These are phyloP conservation scores for Plodia interpunctella DNA, from an alignment of 1,140 invertebrate species.

Conservation along the genomic window DNA sequence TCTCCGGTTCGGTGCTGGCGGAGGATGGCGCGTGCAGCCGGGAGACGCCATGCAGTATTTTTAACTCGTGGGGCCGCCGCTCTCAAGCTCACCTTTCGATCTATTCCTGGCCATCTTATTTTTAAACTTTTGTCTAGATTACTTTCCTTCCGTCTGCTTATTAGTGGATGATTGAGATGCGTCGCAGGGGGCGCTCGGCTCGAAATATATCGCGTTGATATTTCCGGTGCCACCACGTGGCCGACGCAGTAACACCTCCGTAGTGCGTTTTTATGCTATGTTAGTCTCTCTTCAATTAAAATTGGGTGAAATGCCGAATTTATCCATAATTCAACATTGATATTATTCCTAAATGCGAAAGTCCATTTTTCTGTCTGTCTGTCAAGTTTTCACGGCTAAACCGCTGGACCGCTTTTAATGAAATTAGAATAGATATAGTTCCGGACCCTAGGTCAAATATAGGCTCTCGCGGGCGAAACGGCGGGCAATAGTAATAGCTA, in stretches of 20 bases:
- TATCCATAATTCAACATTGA: no score
- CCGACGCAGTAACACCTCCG: not conserved
- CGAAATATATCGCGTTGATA: slow-evolving; percentile 55
- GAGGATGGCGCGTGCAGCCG: slow-evolving; percentile 29
- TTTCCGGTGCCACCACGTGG: slow-evolving; percentile 51
- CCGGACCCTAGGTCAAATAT: no score
- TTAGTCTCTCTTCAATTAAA: not conserved
- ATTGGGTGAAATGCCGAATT: no score
- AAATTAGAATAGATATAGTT: no score
- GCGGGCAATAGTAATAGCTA: no score
- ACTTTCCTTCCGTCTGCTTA: slow-evolving; percentile 72
- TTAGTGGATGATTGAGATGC: slow-evolving; percentile 72
- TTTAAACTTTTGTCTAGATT: slow-evolving; percentile 74
- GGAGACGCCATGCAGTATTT: slow-evolving; percentile 52
- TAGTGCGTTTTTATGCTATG: not conserved
- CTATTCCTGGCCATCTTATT: slow-evolving; percentile 66
- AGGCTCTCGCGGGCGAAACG: no score
- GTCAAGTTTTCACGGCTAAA: no score
- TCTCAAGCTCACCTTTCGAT: slow-evolving; percentile 70
- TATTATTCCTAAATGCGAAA: no score
- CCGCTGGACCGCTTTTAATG: no score
- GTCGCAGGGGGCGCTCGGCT: slow-evolving; percentile 64
- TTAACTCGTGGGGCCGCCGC: slow-evolving; percentile 64
- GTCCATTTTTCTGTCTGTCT: no score
- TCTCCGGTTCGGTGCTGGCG: slow-evolving; percentile 8